Evolutionary conservation across 2,888 invertebrate species (phyloP).

Genomic region (Caenorhabditis sulstoni): DNA sequence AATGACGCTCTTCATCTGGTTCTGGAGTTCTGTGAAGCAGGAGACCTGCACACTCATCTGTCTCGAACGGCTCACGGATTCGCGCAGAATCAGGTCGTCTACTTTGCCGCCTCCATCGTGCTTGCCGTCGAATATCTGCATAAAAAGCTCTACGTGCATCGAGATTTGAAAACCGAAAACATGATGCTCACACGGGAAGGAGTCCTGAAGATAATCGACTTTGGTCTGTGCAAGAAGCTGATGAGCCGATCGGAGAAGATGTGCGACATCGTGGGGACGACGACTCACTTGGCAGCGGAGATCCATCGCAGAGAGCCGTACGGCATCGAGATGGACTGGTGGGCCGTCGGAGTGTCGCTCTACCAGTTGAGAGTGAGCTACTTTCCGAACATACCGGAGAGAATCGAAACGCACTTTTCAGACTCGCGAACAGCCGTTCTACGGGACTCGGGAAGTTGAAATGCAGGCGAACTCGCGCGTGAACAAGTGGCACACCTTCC

Average conservation of each 20-base stretch:
- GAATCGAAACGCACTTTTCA: conserved; percentile 4
- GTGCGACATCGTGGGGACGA: conserved; percentile 53
- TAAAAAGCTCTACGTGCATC: conserved; percentile 41
- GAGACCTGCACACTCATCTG: conserved; percentile 55
- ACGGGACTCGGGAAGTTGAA: conserved; percentile 39
- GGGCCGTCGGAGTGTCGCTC: conserved; percentile 57
- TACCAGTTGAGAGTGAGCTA: conserved; percentile 49
- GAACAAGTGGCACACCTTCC: conserved; percentile 38
- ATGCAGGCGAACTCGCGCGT: conserved; percentile 41
- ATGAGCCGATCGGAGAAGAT: conserved; percentile 27
- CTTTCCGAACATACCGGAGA: not conserved
- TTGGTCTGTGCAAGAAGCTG: conserved; percentile 48
- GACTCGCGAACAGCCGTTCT: conserved; percentile 54
- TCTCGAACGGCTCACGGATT: conserved; percentile 42
- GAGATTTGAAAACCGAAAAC: conserved; percentile 58
- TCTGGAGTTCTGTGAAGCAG: conserved; percentile 58
- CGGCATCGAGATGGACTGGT: conserved; percentile 59
- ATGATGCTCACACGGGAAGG: conserved; percentile 55
- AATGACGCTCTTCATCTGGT: conserved; percentile 33
- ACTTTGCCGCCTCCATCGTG: conserved; percentile 48
- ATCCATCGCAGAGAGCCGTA: conserved; percentile 47
- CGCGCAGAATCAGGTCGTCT: conserved; percentile 20
- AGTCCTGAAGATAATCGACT: conserved; percentile 52
- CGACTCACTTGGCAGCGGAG: conserved; percentile 57
- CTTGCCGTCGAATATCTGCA: conserved; percentile 57